phyloP scores from a whole-genome alignment of 2,797 vertebrate genomes.

The Linurgus olivaceus region DNA sequence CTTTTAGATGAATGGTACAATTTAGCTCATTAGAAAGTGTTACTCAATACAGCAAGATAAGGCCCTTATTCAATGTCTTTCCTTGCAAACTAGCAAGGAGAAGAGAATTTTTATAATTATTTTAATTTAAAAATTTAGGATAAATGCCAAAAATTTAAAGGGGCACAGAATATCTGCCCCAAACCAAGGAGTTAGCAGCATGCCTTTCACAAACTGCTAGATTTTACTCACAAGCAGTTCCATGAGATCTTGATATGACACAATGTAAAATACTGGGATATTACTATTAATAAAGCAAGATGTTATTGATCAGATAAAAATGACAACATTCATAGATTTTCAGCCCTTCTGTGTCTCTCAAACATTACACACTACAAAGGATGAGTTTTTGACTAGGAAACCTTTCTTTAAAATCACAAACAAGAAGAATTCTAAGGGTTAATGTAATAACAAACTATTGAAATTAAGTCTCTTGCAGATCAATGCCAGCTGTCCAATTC shows the following conservation, averaged over 20 bases:
- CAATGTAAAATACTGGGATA: background rate
- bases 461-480: slow-evolving; percentile 32
- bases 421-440: slow-evolving; percentile 19
- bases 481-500: slow-evolving; percentile 30
- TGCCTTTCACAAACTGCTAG: background rate
- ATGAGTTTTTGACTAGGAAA: slow-evolving; percentile 1
- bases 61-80: background rate
- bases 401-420: slow-evolving; percentile 4
- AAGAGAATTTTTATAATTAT: background rate
- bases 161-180: background rate
- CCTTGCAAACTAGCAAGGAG: background rate
- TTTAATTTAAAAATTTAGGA: background rate
- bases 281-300: background rate
- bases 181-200: background rate
- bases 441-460: slow-evolving; percentile 21
- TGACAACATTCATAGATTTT: background rate
- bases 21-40: background rate
- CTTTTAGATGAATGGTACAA: background rate
- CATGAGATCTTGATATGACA: background rate
- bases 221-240: background rate
- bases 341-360: background rate
- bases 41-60: background rate
- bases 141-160: background rate
- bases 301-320: background rate
- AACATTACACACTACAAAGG: background rate